These are phyloP conservation scores for Ictalurus furcatus DNA, from an alignment of 2,113 vertebrate species.

Conservation along the genomic window DNA sequence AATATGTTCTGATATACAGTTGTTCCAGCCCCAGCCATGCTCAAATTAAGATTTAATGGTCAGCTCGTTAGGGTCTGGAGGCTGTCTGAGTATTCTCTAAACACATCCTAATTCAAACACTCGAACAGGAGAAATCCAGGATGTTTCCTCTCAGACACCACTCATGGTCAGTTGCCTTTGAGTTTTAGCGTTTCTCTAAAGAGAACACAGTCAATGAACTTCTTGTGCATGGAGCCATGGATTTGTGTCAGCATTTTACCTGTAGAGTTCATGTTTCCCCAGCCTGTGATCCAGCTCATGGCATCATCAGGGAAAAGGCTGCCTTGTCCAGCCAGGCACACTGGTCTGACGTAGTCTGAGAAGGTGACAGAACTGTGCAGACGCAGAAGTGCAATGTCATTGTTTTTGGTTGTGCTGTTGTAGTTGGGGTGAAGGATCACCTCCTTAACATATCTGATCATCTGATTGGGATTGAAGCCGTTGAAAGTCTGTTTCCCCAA, in stretches of 20 bases:
- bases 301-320: constrained; percentile 52
- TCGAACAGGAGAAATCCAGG: too few species aligned
- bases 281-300: constrained; percentile 65
- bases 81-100: not conserved
- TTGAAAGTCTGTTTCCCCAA: constrained; percentile 47
- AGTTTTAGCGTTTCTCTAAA: not conserved
- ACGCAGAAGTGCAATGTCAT: constrained; percentile 75
- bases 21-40: not conserved
- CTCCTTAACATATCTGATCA: accelerated
- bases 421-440: constrained; percentile 59
- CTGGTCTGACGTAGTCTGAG: constrained; percentile 56
- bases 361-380: constrained; percentile 54
- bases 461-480: not conserved
- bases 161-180: not conserved
- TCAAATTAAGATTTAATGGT: not conserved
- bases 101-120: not conserved
- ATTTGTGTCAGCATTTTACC: not conserved
- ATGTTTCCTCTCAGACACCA: not conserved
- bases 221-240: not conserved
- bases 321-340: constrained; percentile 70
- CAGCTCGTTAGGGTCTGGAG: not conserved
- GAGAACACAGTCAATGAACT: not conserved
- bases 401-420: constrained; percentile 31
- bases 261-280: constrained; percentile 58
- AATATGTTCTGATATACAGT: not conserved